Conservation (phyloP, 1,140 invertebrate genomes). For the Paramacrobiotus metropolitanus region DNA sequence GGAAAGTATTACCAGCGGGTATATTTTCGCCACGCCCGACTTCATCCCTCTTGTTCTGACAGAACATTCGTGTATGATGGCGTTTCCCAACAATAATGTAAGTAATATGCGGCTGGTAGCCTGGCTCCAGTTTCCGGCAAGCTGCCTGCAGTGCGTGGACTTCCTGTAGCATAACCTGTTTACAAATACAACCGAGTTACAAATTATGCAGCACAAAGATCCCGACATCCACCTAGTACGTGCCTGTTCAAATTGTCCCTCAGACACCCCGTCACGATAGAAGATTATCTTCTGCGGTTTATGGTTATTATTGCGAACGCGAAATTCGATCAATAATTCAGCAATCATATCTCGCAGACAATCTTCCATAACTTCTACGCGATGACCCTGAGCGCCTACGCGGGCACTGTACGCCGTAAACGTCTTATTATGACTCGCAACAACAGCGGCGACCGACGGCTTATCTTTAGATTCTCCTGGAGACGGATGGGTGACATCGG, state of each 20-base stretch:
- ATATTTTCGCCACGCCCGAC: conserved; percentile 35
- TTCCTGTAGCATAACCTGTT: not conserved
- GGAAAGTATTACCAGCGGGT: conserved; percentile 41
- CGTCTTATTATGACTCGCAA: conserved; percentile 15
- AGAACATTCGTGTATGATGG: conserved; percentile 56
- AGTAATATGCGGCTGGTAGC: conserved; percentile 38
- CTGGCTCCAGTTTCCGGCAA: conserved; percentile 26
- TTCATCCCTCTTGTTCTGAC: conserved; percentile 17
- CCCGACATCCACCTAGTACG: not conserved
- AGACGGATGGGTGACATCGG: conserved; percentile 41
- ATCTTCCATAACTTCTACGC: conserved; percentile 45
- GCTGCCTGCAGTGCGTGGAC: conserved; percentile 38
- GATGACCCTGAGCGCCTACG: conserved; percentile 15
- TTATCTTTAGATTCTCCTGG: conserved; percentile 33
- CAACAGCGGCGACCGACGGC: conserved; percentile 57
- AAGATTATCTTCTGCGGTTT: conserved; percentile 40
- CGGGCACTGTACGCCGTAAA: conserved; percentile 13
- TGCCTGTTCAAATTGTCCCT: conserved; percentile 53
- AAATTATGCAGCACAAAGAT: not conserved
- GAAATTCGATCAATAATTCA: conserved; percentile 31
- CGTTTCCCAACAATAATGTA: conserved; percentile 73
- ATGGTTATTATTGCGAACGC: conserved; percentile 12
- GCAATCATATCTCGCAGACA: conserved; percentile 42
- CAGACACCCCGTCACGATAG: conserved; percentile 65
- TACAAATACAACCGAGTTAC: not conserved